A percentile compares a stretch with the other conserved stretches of the same genome.
phyloP scores from a whole-genome alignment of 2,888 invertebrate species.

The Allolobophora icterica region DNA sequence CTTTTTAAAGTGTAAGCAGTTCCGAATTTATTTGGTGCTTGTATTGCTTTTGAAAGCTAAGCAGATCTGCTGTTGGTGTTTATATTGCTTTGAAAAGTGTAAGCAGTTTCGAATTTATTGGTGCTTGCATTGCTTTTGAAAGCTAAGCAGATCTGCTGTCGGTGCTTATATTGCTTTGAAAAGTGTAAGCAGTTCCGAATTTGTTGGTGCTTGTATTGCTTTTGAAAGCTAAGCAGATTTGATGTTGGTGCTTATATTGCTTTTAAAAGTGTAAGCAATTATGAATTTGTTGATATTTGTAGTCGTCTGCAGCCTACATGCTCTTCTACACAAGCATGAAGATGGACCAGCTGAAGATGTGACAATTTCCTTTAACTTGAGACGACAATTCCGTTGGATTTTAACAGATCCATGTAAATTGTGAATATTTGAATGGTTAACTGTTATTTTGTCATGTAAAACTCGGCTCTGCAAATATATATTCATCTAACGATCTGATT shows the following conservation, averaged over 20 bases:
- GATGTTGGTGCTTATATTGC: background rate
- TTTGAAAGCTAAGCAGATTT: no score
- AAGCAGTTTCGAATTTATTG: background rate
- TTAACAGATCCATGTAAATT: background rate
- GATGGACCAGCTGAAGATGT: slow-evolving; percentile 42
- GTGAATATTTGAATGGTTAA: background rate
- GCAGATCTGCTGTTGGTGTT: background rate
- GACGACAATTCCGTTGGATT: background rate
- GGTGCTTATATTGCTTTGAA: background rate
- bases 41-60: background rate
- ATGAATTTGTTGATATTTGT: slow-evolving; percentile 46
- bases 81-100: background rate
- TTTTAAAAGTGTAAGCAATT: background rate
- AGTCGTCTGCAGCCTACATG: slow-evolving; percentile 69
- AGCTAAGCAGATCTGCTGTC: background rate
- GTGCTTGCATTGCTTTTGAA: background rate
- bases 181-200: background rate
- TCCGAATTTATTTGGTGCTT: background rate
- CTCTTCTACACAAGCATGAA: slow-evolving; percentile 67
- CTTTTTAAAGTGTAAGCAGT: background rate
- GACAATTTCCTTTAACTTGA: background rate
- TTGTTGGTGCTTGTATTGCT: background rate
- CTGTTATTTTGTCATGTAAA: background rate
- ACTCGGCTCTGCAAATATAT: background rate
- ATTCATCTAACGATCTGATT: no score